These are phyloP conservation scores for Chlorospingus flavigularis DNA, from an alignment of 2,797 vertebrate genomes.

Conservation along the genomic window DNA sequence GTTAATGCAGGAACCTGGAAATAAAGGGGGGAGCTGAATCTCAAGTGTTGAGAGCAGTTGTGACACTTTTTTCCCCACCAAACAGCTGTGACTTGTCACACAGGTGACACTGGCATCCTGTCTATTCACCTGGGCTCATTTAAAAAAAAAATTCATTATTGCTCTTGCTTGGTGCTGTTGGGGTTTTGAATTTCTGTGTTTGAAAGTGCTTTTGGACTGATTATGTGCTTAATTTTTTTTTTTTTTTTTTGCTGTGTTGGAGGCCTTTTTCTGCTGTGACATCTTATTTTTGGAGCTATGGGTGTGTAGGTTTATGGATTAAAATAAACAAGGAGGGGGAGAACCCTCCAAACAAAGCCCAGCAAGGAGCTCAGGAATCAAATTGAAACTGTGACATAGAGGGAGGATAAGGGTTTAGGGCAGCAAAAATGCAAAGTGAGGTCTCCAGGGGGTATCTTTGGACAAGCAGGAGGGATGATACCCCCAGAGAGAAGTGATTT, in stretches of 20 bases:
- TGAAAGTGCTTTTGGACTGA: neutral
- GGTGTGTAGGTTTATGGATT: neutral
- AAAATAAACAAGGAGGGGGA: neutral
- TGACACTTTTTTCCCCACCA: neutral
- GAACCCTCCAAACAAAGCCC: neutral
- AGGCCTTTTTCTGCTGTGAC: neutral
- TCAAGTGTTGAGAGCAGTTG: neutral
- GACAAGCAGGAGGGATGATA: neutral
- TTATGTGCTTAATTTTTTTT: neutral
- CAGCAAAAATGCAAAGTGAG: neutral
- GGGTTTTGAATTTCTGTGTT: neutral
- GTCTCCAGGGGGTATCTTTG: neutral
- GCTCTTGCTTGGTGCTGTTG: neutral
- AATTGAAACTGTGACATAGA: neutral
- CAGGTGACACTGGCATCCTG: rapidly evolving
- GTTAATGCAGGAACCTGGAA: neutral
- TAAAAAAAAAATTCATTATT: neutral
- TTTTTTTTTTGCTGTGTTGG: neutral
- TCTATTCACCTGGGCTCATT: neutral
- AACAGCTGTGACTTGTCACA: neutral
- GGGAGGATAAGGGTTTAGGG: neutral
- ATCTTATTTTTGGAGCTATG: neutral
- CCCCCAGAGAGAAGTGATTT: neutral
- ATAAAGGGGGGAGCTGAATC: neutral
- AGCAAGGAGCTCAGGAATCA: neutral